A percentile compares a stretch with the other conserved stretches of the same genome.
Evolutionary conservation across 2,797 vertebrate species (phyloP).

Genomic region (Channa striata): DNA sequence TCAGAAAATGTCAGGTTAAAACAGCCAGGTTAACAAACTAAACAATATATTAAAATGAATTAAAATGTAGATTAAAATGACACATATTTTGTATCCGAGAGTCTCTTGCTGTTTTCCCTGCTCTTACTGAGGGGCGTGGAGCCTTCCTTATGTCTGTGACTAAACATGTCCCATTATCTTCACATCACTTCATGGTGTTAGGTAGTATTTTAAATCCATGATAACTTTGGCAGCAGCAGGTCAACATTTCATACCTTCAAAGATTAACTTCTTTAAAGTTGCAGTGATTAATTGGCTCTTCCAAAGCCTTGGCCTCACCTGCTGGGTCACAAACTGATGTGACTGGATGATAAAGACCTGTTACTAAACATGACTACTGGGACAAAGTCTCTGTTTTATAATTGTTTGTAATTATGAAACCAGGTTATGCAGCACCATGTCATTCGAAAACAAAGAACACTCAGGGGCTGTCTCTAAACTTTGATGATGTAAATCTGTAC

Average conservation of each 20-base stretch:
- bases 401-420: constrained; percentile 11
- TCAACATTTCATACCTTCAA: constrained; percentile 16
- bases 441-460: neutral
- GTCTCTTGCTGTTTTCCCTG: too few relatives aligned
- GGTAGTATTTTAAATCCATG: neutral
- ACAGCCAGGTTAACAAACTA: too few relatives aligned
- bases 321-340: constrained; percentile 2
- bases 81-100: too few relatives aligned
- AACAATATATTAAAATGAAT: too few relatives aligned
- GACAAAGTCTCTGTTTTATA: constrained; percentile 48
- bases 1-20: too few relatives aligned
- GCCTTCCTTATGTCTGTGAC: too few relatives aligned
- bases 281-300: neutral
- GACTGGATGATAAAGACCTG: constrained; percentile 23
- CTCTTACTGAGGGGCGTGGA: too few relatives aligned
- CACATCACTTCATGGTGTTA: too few relatives aligned
- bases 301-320: constrained; percentile 14
- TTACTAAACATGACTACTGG: constrained; percentile 48
- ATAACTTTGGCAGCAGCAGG: neutral
- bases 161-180: too few relatives aligned
- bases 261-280: neutral
- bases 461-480: neutral
- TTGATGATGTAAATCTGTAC: constrained; percentile 18
- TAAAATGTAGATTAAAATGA: too few relatives aligned
- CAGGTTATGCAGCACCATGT: constrained; percentile 2